phyloP scores from a whole-genome alignment of 2,888 invertebrate genomes.

The Parnassius orleans region DNA sequence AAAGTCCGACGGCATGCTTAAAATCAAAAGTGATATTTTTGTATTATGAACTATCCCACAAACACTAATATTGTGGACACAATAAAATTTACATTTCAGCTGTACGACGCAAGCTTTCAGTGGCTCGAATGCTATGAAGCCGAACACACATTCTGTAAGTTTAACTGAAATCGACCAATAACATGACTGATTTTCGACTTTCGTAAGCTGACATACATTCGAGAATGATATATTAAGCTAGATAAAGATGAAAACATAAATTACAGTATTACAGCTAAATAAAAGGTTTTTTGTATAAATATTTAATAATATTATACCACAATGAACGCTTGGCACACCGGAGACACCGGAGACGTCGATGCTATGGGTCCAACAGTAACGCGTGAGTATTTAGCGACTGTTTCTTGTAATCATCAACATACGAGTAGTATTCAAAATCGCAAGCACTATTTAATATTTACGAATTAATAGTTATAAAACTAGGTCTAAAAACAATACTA shows the following conservation, averaged over 20 bases:
- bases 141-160: conserved; percentile 35
- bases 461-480: too few species aligned
- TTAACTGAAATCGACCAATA: background rate
- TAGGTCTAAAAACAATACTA: too few species aligned
- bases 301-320: conserved; percentile 25
- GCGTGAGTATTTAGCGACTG: conserved; percentile 44
- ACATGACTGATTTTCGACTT: background rate
- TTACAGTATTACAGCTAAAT: background rate
- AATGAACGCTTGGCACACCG: conserved; percentile 68
- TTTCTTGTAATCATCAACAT: background rate
- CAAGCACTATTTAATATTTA: too few species aligned
- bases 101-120: conserved; percentile 55
- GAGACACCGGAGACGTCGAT: conserved; percentile 50
- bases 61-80: conserved; percentile 37
- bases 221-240: background rate
- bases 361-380: conserved; percentile 68
- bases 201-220: background rate
- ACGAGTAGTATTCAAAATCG: too few species aligned
- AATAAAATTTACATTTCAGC: conserved; percentile 32
- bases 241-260: background rate
- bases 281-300: background rate
- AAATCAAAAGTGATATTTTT: too few species aligned
- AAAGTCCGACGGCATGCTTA: too few species aligned
- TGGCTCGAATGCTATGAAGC: conserved; percentile 53
- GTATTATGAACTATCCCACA: conserved; percentile 11